These are phyloP conservation scores for Nysson spinosus DNA, from an alignment of 2,888 invertebrate species.

Conservation along the genomic window DNA sequence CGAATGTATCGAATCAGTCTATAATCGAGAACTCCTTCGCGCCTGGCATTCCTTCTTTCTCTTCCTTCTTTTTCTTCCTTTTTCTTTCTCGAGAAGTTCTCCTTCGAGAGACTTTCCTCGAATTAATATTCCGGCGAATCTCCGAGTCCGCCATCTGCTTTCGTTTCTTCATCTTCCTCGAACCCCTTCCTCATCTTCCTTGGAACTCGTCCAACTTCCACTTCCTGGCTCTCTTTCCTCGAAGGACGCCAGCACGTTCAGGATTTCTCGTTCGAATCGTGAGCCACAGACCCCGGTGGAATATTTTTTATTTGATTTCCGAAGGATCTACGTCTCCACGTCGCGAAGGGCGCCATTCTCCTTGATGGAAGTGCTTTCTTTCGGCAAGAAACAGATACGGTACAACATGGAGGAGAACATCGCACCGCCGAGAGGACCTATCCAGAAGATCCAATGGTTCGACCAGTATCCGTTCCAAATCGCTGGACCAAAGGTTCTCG, in stretches of 20 bases:
- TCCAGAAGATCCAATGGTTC: conserved; percentile 86
- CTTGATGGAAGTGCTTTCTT: neutral
- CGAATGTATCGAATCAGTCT: conserved; percentile 26
- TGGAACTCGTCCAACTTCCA: conserved; percentile 11
- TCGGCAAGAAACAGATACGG: conserved; percentile 58
- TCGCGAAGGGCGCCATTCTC: conserved; percentile 11
- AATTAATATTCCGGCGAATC: neutral
- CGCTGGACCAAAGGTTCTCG: conserved; percentile 85
- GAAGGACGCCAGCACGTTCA: conserved; percentile 32
- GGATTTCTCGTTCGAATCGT: conserved; percentile 46
- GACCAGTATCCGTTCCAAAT: conserved; percentile 83
- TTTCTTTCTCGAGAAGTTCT: no score
- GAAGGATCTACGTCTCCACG: conserved; percentile 7
- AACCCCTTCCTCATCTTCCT: conserved; percentile 10
- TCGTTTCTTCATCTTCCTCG: conserved; percentile 5
- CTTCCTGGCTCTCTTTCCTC: conserved; percentile 14
- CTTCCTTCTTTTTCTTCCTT: no score
- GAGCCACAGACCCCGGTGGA: conserved; percentile 21
- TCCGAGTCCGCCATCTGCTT: neutral
- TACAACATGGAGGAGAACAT: conserved; percentile 77
- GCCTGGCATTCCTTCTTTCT: conserved; percentile 21
- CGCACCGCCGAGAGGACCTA: conserved; percentile 80
- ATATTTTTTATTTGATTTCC: neutral
- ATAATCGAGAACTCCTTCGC: conserved; percentile 26
- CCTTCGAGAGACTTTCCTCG: conserved; percentile 9